These are phyloP conservation scores for Eumerus sabulonum DNA, from an alignment of 2,888 invertebrate genomes.

Conservation along the genomic window DNA sequence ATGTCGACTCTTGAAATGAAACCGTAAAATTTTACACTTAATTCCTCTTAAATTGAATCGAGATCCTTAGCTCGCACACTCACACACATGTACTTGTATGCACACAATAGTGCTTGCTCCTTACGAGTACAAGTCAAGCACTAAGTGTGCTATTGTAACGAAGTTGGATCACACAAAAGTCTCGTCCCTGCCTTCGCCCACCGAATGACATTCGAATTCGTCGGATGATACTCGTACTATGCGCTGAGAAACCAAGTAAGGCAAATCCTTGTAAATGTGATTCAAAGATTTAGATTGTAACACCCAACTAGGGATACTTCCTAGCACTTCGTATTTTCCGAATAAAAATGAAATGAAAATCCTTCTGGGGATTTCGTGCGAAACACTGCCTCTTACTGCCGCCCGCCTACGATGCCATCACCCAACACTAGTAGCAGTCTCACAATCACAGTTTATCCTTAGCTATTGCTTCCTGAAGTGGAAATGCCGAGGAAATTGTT, in stretches of 20 bases:
- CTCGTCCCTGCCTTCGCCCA: background rate
- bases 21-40: conserved; percentile 69
- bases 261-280: conserved; percentile 68
- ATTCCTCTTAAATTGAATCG: conserved; percentile 69
- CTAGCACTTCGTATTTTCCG: conserved; percentile 69
- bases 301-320: conserved; percentile 69
- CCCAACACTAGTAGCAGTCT: too few species aligned
- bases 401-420: too few species aligned
- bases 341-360: conserved; percentile 68
- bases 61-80: conserved; percentile 47
- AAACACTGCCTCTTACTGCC: conserved; percentile 36
- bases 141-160: conserved; percentile 43
- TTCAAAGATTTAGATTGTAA: conserved; percentile 68
- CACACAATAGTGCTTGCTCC: conserved; percentile 17
- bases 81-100: background rate
- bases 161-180: conserved; percentile 55
- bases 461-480: conserved; percentile 14
- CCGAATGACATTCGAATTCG: background rate
- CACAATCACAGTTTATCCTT: conserved; percentile 25
- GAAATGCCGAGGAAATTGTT: conserved; percentile 56
- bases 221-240: background rate
- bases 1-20: conserved; percentile 50
- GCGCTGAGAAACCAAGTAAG: conserved; percentile 15
- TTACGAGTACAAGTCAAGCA: conserved; percentile 20
- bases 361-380: conserved; percentile 60